Base-by-base conservation (phyloP, 1,140 invertebrate species). In the Lepidurus packardi region DNA sequence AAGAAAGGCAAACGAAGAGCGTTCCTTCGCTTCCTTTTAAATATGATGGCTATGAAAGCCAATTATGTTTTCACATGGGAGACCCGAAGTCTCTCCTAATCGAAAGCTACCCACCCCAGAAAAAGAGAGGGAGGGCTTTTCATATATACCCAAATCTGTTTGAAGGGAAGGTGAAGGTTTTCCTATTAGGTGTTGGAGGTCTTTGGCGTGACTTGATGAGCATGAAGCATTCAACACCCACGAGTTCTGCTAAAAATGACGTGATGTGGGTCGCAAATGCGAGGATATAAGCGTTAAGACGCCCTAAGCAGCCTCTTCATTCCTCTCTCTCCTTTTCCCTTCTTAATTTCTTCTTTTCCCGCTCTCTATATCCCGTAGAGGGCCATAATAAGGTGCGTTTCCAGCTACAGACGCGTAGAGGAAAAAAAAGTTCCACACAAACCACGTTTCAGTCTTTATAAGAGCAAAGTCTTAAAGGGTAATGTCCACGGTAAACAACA, bases 181-280 rank as follows among this genome's bases (percentile, higher is more conserved):
- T n/a, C 16, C 21, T 13, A 21, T 13, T 65, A 65, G 21, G 53
- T 65, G 16, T 21, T 21, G 21, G 16, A 65, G 53, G 53, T 65
- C 53, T 65, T 16, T 65, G 53, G 53, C 53, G 53, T 65, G 53
- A 65, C 53, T 34, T 65, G 53, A 65, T 65, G 53, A 65, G 53
- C 53, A 65, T 65, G 53, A 65, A 34, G 16, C 53, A 65, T 65
- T 65, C 53, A 65, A 65, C 53, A 65, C 53, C 53, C 13, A 65
- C 53, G 53, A 65, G 16, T 65, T 65, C 16, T 34, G 34, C 34
- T 34, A 65, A 21, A 65, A 65, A 65, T 65, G 53, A 65, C 21
- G 53, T 21, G 53, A 65, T 65, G n/a, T 7, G 53, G 21, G 53
- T 65, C 53, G 13, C 10, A 65, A 34, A 65, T 65, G 16, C 7